These are phyloP conservation scores for Peromyscus polionotus DNA, from an alignment of 2,113 vertebrate species.

Conservation along the genomic window DNA sequence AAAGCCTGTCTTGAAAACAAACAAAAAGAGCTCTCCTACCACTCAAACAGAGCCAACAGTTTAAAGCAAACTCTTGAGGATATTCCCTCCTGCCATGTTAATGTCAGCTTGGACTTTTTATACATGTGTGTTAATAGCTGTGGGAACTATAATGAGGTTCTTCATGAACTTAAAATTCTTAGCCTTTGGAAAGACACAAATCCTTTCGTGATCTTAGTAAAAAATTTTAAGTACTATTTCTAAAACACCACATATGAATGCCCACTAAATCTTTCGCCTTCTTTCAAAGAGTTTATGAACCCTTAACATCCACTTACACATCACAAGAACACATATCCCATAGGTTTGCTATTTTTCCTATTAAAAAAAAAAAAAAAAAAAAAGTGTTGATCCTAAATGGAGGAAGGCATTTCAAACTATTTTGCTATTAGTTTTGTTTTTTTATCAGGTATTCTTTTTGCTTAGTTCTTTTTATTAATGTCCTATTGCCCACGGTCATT, in stretches of 20 bases:
- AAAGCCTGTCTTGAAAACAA: neutral
- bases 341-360: neutral
- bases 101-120: neutral
- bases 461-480: neutral
- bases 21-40: neutral
- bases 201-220: neutral
- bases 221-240: neutral
- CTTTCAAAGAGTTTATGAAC: slow-evolving; percentile 10
- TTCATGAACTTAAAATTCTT: slow-evolving; percentile 22
- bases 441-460: neutral
- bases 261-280: neutral
- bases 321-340: neutral
- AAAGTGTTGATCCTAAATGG: neutral
- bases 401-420: neutral
- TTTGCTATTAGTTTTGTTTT: neutral
- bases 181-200: slow-evolving; percentile 17
- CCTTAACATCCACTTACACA: neutral
- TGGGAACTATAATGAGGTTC: neutral
- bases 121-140: neutral
- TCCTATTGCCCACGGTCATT: neutral
- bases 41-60: neutral
- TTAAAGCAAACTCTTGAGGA: neutral
- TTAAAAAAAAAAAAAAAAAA: neutral
- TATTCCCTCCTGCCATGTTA: neutral
- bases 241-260: neutral